Conservation (phyloP, 2,113 vertebrate species). For the Hiodon tergisus region DNA sequence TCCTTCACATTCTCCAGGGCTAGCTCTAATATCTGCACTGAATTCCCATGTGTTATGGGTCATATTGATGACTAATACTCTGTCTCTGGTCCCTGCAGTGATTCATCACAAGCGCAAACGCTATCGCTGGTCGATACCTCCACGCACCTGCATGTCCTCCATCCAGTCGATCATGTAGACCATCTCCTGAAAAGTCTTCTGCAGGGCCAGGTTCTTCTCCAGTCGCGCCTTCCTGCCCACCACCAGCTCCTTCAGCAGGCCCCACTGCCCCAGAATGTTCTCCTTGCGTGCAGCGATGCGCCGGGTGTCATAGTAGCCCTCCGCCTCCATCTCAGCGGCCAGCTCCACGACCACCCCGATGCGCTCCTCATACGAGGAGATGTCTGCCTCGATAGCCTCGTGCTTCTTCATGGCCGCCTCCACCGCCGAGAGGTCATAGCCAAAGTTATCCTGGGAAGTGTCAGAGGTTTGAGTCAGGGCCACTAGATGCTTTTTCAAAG, state of each 20-base stretch:
- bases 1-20: not conserved
- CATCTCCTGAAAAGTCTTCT: slow-evolving; percentile 97
- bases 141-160: slow-evolving; percentile 89
- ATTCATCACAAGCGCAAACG: not conserved
- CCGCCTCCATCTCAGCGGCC: slow-evolving; percentile 75
- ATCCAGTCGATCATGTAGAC: slow-evolving; percentile 99
- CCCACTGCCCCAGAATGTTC: slow-evolving; percentile 89
- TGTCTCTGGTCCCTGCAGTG: too few species aligned
- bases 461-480: not conserved
- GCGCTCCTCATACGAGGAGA: slow-evolving; percentile 87
- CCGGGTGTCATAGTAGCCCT: slow-evolving; percentile 81
- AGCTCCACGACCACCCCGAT: slow-evolving; percentile 83
- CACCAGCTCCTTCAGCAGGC: slow-evolving; percentile 78
- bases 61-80: not conserved
- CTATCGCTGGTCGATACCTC: not conserved
- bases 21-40: not conserved
- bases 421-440: slow-evolving; percentile 87
- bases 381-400: slow-evolving; percentile 91
- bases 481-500: too few species aligned
- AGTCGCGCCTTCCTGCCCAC: slow-evolving; percentile 71
- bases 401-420: slow-evolving; percentile 97
- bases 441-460: slow-evolving; percentile 80
- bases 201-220: slow-evolving; percentile 84
- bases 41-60: not conserved
- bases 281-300: slow-evolving; percentile 82